phyloP scores from a whole-genome alignment of 2,113 vertebrate genomes.

The Vidua macroura region DNA sequence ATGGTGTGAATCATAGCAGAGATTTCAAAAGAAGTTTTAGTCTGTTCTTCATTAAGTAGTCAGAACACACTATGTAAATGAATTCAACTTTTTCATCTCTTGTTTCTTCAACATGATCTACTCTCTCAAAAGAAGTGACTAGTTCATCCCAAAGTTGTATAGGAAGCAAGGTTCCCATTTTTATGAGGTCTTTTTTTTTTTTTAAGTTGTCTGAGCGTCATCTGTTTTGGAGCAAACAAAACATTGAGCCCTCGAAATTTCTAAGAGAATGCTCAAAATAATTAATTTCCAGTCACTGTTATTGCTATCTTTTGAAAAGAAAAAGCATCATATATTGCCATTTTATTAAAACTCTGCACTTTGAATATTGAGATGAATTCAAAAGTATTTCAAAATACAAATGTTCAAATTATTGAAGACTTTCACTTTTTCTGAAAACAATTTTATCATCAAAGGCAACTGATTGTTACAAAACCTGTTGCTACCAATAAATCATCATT shows the following conservation, averaged over 20 bases:
- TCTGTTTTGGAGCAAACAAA: not conserved
- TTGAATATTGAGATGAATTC: not conserved
- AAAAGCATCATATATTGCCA: fast-evolving
- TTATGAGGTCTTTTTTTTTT: not conserved
- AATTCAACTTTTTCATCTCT: not conserved
- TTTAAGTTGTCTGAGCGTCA: not conserved
- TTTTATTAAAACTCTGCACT: not conserved
- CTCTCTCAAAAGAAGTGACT: not conserved
- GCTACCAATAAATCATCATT: not conserved
- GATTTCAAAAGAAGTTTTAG: not conserved
- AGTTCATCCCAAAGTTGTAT: not conserved
- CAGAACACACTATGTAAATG: not conserved
- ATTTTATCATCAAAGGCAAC: not conserved
- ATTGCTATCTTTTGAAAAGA: not conserved
- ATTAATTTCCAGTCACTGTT: not conserved
- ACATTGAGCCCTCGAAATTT: not conserved
- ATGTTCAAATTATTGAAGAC: not conserved
- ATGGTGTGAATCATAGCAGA: not conserved
- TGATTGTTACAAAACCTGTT: not conserved
- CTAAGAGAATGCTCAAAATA: not conserved
- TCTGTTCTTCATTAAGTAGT: not conserved
- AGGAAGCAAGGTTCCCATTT: not conserved
- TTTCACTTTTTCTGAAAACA: not conserved
- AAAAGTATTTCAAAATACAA: not conserved
- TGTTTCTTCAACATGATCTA: not conserved